Conservation (phyloP, 2,113 vertebrate genomes). For the Pachyramphus minor region DNA sequence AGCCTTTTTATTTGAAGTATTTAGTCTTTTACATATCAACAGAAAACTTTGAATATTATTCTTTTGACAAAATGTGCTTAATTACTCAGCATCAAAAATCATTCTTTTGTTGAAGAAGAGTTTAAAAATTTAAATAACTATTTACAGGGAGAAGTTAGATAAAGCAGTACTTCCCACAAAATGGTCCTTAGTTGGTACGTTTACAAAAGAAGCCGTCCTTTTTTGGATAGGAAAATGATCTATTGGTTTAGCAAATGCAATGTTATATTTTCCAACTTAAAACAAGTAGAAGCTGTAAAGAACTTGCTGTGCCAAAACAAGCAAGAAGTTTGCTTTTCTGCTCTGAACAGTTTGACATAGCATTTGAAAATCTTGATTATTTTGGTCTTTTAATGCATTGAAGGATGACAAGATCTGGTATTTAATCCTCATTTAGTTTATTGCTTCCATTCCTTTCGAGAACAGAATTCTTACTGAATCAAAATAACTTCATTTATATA, state of each 20-base stretch:
- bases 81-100: not conserved
- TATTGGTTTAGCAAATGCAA: slow-evolving; percentile 21
- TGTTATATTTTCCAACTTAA: not conserved
- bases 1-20: not conserved
- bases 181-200: not conserved
- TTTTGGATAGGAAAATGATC: slow-evolving; percentile 72
- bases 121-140: not conserved
- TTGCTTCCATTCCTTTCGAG: not conserved
- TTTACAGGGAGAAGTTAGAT: slow-evolving; percentile 8
- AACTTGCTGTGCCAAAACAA: slow-evolving; percentile 34
- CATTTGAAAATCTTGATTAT: slow-evolving; percentile 29
- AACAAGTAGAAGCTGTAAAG: not conserved
- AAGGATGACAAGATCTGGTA: not conserved
- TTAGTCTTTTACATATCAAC: not conserved
- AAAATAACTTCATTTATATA: not conserved
- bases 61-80: not conserved
- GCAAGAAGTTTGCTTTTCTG: slow-evolving; percentile 31
- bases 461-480: not conserved
- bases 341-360: not conserved
- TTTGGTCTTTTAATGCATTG: not conserved
- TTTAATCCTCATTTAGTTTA: slow-evolving; percentile 15
- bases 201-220: slow-evolving; percentile 49
- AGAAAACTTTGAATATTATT: not conserved
- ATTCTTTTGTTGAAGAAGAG: not conserved
- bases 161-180: not conserved